Percentiles rank a stretch among this genome's conserved stretches.
Conservation (phyloP, 2,797 vertebrate genomes). For the Setipinna tenuifilis region DNA sequence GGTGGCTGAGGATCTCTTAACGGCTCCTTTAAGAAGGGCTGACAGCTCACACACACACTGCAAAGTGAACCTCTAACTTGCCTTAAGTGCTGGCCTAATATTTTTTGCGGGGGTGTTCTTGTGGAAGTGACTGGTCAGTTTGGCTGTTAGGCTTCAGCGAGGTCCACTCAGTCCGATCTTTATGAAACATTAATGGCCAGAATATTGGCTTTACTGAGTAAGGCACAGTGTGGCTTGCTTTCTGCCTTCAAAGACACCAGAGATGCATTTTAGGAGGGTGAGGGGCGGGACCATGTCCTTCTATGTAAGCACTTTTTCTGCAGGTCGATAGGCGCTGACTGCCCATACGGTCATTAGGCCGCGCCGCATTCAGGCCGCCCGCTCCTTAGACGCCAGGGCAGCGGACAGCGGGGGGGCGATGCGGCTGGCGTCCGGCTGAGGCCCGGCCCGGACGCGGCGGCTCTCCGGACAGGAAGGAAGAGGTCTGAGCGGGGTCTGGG, state of each 20-base stretch:
- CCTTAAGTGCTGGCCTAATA: background rate
- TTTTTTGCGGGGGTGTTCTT: background rate
- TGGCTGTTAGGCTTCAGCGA: background rate
- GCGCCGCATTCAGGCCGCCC: constrained; percentile 48
- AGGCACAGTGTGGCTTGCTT: constrained; percentile 41
- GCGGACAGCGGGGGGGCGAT: background rate
- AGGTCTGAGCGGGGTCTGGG: too few species aligned
- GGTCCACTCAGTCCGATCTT: background rate
- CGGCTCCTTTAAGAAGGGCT: background rate
- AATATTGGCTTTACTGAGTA: constrained; percentile 37
- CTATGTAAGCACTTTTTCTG: constrained; percentile 54
- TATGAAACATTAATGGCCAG: constrained; percentile 28
- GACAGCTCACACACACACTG: background rate
- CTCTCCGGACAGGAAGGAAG: too few species aligned
- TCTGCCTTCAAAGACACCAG: constrained; percentile 41
- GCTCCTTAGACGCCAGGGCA: too few species aligned
- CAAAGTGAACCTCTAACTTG: background rate
- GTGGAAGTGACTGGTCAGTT: background rate
- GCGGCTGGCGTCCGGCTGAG: constrained; percentile 21
- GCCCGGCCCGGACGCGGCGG: constrained; percentile 20
- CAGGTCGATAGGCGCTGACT: constrained; percentile 58
- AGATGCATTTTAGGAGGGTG: constrained; percentile 47
- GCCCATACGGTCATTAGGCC: constrained; percentile 51
- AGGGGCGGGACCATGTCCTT: constrained; percentile 44
- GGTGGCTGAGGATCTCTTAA: background rate